Percentiles rank a stretch among this genome's conserved stretches.
phyloP scores from a whole-genome alignment of 1,140 invertebrate genomes.

The Zaprionus davidi region DNA sequence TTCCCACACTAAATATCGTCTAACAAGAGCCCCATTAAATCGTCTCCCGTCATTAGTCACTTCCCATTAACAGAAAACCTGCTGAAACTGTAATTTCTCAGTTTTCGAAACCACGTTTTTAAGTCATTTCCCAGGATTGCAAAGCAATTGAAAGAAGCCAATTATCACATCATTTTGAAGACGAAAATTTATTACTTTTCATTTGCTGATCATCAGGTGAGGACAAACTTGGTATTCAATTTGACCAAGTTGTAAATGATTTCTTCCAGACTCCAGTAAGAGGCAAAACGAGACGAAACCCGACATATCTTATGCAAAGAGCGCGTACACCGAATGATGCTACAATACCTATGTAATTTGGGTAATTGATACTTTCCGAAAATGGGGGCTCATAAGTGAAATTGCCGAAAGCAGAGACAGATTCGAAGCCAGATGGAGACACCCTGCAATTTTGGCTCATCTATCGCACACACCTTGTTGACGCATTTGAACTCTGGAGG shows the following conservation, averaged over 20 bases:
- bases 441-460: slow-evolving; percentile 32
- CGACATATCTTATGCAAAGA: slow-evolving; percentile 16
- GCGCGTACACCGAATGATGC: background rate
- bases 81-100: background rate
- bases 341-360: slow-evolving; percentile 16
- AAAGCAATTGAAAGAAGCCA: background rate
- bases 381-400: slow-evolving; percentile 28
- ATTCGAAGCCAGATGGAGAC: background rate
- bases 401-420: slow-evolving; percentile 11
- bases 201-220: slow-evolving; percentile 17
- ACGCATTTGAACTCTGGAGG: slow-evolving; percentile 6
- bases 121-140: background rate
- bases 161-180: slow-evolving; percentile 24
- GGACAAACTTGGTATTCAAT: slow-evolving; percentile 24
- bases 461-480: slow-evolving; percentile 3
- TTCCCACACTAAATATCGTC: background rate
- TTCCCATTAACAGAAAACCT: background rate
- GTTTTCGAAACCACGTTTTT: background rate
- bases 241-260: slow-evolving; percentile 18
- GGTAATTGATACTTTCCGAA: slow-evolving; percentile 28
- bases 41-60: background rate
- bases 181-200: slow-evolving; percentile 37
- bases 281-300: background rate
- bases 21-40: background rate
- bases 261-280: background rate